A percentile compares a stretch with the other conserved stretches of the same genome.
Evolutionary conservation across 2,113 vertebrate species (phyloP).

Genomic region (Accipiter cooperii): DNA sequence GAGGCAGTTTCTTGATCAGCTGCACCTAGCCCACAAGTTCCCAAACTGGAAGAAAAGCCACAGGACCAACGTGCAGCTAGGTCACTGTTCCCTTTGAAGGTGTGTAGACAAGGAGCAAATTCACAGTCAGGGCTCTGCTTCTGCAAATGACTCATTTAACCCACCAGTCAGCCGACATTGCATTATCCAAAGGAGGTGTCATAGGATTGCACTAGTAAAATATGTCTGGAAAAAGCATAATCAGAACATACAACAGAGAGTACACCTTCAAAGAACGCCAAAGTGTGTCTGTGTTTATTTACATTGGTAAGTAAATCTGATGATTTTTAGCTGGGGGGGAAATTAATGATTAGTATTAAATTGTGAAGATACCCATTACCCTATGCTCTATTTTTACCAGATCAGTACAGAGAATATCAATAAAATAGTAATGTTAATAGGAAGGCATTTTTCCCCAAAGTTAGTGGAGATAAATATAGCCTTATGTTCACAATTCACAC

Average conservation of each 20-base stretch:
- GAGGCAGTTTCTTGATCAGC: neutral
- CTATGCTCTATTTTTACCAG: neutral
- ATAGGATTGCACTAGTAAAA: neutral
- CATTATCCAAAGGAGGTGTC: neutral
- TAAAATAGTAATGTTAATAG: neutral
- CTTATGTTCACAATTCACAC: neutral
- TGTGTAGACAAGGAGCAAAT: neutral
- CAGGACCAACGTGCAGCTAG: fast-evolving
- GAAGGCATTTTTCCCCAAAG: neutral
- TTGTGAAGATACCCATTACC: neutral
- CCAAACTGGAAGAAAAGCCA: neutral
- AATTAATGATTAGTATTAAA: neutral
- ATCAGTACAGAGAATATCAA: neutral
- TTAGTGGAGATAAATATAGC: neutral
- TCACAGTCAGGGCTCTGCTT: neutral
- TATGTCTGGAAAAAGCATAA: neutral
- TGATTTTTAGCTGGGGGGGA: neutral
- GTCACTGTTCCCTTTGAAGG: neutral
- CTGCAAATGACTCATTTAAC: neutral
- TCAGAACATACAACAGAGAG: neutral
- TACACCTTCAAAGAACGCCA: neutral
- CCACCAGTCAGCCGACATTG: neutral
- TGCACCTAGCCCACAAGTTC: neutral
- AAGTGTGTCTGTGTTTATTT: neutral
- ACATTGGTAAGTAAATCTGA: neutral